Percentiles rank a stretch among this genome's conserved stretches.
Evolutionary conservation across 1,140 invertebrate species (phyloP).

Genomic region (Drosophila biarmipes): DNA sequence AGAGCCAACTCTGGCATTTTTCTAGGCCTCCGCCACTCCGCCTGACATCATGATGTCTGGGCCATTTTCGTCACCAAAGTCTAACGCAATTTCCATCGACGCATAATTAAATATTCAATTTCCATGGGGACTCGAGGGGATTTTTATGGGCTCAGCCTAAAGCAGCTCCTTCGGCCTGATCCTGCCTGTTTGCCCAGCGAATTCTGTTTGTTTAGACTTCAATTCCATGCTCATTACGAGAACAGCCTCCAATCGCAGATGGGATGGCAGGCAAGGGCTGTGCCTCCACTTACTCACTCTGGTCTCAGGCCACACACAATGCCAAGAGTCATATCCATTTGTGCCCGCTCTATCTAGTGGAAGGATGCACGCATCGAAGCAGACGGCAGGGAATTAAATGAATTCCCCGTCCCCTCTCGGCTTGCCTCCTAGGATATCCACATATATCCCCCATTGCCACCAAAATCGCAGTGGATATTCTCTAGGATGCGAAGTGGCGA

Average conservation of each 20-base stretch:
- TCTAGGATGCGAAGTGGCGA: not conserved
- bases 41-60: constrained; percentile 25
- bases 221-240: constrained; percentile 68
- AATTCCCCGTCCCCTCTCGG: constrained; percentile 29
- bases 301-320: constrained; percentile 33
- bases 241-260: constrained; percentile 33
- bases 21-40: constrained; percentile 12
- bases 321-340: constrained; percentile 60
- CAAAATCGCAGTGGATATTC: constrained; percentile 23
- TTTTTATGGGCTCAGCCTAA: constrained; percentile 55
- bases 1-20: constrained; percentile 35
- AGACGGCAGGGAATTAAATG: constrained; percentile 53
- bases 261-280: not conserved
- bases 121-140: constrained; percentile 48
- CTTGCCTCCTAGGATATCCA: not conserved
- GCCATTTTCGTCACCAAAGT: constrained; percentile 73
- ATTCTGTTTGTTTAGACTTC: constrained; percentile 68
- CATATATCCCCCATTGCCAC: constrained; percentile 9
- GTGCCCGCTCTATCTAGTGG: constrained; percentile 28
- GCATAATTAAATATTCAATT: constrained; percentile 81
- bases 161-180: constrained; percentile 22
- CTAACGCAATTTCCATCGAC: constrained; percentile 68
- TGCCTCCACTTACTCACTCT: constrained; percentile 17
- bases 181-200: constrained; percentile 34
- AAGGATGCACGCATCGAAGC: constrained; percentile 29